Base-by-base conservation (phyloP, 2,888 invertebrate species). In the Philhelius pedissequus region DNA sequence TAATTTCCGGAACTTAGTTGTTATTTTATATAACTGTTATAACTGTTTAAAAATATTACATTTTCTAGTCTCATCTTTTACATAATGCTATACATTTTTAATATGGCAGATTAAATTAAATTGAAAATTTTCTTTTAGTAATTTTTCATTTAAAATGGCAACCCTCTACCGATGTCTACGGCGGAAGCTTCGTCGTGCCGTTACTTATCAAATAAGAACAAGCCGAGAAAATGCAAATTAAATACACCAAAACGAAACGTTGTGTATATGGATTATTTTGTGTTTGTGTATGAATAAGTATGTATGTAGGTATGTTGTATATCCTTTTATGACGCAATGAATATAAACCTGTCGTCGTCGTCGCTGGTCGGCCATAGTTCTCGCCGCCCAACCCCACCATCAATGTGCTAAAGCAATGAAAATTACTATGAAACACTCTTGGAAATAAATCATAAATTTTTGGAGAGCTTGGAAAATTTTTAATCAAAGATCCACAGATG, bases 391-490 rank as follows among this genome's bases (percentile, higher is more conserved):
- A 6, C 20, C 13, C 35, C 20, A 56, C 13, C 20, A 35, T 56
- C 56, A 35, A 32, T 32, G n/a, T 75, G 62, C 75, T 71, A 66
- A n/a, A 80, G 75, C 71, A 66, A 84, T 80, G 75, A 68, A 80
- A 84, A 84, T 84, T 84, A 84, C 75, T 79, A 75, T 71, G 75
- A 84, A 79, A 79, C 83, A 75, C 79, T 84, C 75, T 52, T 58
- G 45, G 75, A 83, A 84, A 84, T 80, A 84, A 84, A 84, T 84
- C 84, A 84, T 80, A 78, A 73, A 83, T 79, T 83, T n/a, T 83
- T 56, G 74, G 64, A 74, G 78, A 66, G 75, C 71, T 56, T 48
- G 64, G 75, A 62, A 76, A 66, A 84, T 80, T 84, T 84, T 84
- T 84, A 84, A 84, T 84, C 84, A 84, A 80, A 84, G 69, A 84